These are phyloP conservation scores for Circaetus cinerascens DNA, from an alignment of 2,113 vertebrate species.

Conservation along the genomic window DNA sequence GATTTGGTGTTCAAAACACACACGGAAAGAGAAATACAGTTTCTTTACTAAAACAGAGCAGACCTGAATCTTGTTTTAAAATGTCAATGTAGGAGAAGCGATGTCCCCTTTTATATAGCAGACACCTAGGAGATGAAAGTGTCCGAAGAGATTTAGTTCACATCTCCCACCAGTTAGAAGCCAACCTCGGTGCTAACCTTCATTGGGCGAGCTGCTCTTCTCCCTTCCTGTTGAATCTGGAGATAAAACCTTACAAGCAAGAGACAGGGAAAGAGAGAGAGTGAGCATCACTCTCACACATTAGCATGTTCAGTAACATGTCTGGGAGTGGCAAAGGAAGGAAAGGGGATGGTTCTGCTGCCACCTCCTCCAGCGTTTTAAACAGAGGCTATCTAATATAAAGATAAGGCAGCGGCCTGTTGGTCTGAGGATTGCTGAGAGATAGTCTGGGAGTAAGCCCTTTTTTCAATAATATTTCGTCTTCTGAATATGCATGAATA, in stretches of 20 bases:
- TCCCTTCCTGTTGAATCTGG: background rate
- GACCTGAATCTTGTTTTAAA: background rate
- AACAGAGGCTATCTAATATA: background rate
- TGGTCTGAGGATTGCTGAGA: background rate
- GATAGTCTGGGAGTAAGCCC: background rate
- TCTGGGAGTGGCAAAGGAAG: background rate
- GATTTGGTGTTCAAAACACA: background rate
- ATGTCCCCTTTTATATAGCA: background rate
- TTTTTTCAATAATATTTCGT: background rate
- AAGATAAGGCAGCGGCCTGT: background rate
- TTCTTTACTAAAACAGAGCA: background rate
- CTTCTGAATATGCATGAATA: background rate
- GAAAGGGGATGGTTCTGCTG: background rate
- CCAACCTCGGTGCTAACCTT: background rate
- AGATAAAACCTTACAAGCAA: background rate
- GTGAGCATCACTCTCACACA: background rate
- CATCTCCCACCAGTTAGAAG: background rate
- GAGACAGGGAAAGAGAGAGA: background rate
- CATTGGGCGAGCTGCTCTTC: background rate
- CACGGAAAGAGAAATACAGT: rapidly evolving
- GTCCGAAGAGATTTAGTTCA: background rate
- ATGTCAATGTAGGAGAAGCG: background rate
- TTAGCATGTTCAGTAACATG: background rate
- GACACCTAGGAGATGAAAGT: background rate
- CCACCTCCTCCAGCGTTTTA: background rate